A percentile compares a stretch with the other conserved stretches of the same genome.
phyloP scores from a whole-genome alignment of 2,888 invertebrate genomes.

The Electrophaes corylata region DNA sequence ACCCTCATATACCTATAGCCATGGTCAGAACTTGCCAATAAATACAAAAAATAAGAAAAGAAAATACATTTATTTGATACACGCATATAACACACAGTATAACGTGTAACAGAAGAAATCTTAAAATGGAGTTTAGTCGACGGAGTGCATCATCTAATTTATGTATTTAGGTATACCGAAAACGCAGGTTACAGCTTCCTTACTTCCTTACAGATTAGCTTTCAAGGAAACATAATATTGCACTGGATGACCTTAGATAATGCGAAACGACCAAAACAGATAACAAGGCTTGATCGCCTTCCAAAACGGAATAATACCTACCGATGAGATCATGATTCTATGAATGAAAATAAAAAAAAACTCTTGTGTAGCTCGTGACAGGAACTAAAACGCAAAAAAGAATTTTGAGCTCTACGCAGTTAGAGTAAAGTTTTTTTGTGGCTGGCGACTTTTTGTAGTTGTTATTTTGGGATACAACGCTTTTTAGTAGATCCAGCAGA shows the following conservation, averaged over 20 bases:
- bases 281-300: conserved; percentile 39
- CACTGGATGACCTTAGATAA: conserved; percentile 51
- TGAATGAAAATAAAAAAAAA: conserved; percentile 68
- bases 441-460: conserved; percentile 10
- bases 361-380: conserved; percentile 32
- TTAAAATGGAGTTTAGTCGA: no score
- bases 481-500: conserved; percentile 56
- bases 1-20: no score
- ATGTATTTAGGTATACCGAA: no score
- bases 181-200: not conserved
- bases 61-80: no score
- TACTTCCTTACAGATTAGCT: conserved; percentile 21
- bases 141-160: no score
- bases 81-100: no score
- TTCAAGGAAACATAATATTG: conserved; percentile 47
- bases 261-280: conserved; percentile 50
- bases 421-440: conserved; percentile 23
- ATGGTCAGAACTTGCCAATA: no score
- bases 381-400: conserved; percentile 3
- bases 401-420: conserved; percentile 13
- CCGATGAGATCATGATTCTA: conserved; percentile 66
- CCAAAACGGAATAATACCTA: conserved; percentile 53
- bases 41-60: no score
- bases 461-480: conserved; percentile 44
- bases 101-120: no score